Evolutionary conservation across 2,113 vertebrate genomes (phyloP), one percentile per base, ranked within the genome.

Genomic region (Malurus alboscapulatus): DNA sequence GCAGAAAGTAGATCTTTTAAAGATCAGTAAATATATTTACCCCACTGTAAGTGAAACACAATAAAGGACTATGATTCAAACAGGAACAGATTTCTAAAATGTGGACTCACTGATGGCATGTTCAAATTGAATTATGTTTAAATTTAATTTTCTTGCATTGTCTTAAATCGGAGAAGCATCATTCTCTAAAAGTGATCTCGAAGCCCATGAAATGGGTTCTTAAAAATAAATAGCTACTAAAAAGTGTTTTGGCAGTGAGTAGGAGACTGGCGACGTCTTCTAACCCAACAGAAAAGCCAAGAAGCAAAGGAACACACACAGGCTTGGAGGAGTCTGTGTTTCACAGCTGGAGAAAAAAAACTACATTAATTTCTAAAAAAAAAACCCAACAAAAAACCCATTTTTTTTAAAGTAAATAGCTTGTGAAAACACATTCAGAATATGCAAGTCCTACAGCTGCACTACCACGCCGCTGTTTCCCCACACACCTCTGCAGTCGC

Each of bases 351-450:
- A 6, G 18, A 24, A 29, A 84, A 55, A 54, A 27, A 21, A 20
- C 26, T 68, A 22, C 5, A 66, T 19, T 4, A 66, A 10, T 54
- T 45, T 69, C 8, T 59, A 21, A 76, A 79, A 47, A 58, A 27
- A 38, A 27, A 0, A 0, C 1, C 2, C 14, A 17, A 7, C 2
- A 25, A 47, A 59, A 48, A 51, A 51, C 1, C 50, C 34, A 21
- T 0, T 38, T 36, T 36, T 36, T 36, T 36, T 16, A 68, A 53
- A 29, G 1, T 42, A 57, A 45, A 81, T 2, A 57, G 7, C 68
- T 13, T 44, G 11, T 58, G 53, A 84, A 81, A 91, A 55, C 18
- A 74, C 11, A 44, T 47, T 29, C 1, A 6, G 34, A 57, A 66
- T 16, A 59, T 21, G 14, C 21, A 59, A 25, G 14, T 63, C 24